These are phyloP conservation scores for Geodia barretti DNA, from an alignment of 37 sponge, comb jelly and placozoan genomes.

Conservation along the genomic window DNA sequence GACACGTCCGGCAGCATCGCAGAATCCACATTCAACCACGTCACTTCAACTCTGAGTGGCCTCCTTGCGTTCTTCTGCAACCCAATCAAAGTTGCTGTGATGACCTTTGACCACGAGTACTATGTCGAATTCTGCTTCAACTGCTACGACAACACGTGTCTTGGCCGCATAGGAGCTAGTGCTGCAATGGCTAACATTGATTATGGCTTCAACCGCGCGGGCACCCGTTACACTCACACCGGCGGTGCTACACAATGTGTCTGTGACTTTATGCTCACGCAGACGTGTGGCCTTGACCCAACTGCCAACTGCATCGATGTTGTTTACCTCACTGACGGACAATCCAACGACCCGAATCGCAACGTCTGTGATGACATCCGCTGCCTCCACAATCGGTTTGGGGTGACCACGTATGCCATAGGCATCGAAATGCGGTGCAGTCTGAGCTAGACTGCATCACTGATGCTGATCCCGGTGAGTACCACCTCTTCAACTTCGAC, in stretches of 20 bases:
- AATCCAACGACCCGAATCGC: constrained; percentile 16
- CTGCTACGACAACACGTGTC: neutral
- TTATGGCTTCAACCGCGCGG: neutral
- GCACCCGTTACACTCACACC: neutral
- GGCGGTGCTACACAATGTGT: constrained; percentile 39
- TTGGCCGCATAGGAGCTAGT: neutral
- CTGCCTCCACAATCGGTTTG: constrained; percentile 29
- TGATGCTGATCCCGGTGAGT: neutral
- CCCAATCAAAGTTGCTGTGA: neutral
- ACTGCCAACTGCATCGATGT: constrained; percentile 37
- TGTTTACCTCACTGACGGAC: constrained; percentile 43
- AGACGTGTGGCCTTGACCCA: constrained; percentile 11
- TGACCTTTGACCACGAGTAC: neutral
- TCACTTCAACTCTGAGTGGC: neutral
- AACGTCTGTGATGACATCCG: neutral
- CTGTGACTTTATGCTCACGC: constrained; percentile 10
- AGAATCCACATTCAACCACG: neutral
- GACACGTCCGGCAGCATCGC: constrained; percentile 13
- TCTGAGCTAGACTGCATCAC: constrained; percentile 10
- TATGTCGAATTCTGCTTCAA: neutral
- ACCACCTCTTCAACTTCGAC: constrained; percentile 9
- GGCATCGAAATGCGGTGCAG: constrained; percentile 17
- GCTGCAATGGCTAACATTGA: neutral
- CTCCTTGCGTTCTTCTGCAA: neutral
- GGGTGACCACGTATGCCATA: constrained; percentile 36